Evolutionary conservation across 2,113 vertebrate genomes (phyloP).

Genomic region (Pleuronectes platessa): DNA sequence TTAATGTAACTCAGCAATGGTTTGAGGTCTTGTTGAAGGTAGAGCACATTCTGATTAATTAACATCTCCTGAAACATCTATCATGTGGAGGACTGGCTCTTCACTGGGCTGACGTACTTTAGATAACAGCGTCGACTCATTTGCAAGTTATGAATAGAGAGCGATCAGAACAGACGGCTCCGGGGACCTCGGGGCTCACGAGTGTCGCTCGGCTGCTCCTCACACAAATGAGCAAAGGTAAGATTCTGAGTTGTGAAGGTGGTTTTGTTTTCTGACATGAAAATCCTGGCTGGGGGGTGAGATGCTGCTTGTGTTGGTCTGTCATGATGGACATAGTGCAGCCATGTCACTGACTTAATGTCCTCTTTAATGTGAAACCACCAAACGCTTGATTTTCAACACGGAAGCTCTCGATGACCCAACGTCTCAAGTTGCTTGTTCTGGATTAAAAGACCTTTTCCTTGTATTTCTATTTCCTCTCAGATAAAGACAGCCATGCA

Average conservation of each 20-base stretch:
- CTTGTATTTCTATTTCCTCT: background rate
- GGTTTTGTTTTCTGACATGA: too few relatives aligned
- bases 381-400: too few relatives aligned
- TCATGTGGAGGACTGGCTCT: constrained; percentile 3
- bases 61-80: constrained; percentile 4
- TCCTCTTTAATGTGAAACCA: too few relatives aligned
- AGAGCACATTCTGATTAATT: background rate
- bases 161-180: constrained; percentile 23
- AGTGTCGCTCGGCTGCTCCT: constrained; percentile 32
- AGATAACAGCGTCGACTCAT: constrained; percentile 38
- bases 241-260: background rate
- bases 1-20: too few relatives aligned
- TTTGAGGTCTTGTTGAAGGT: background rate
- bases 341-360: too few relatives aligned
- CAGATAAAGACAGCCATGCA: background rate
- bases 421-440: too few relatives aligned
- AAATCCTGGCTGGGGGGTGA: too few relatives aligned
- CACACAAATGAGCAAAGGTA: constrained; percentile 24
- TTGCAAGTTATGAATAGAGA: constrained; percentile 46
- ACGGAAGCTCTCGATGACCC: too few relatives aligned
- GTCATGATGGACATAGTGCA: too few relatives aligned
- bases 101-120: background rate
- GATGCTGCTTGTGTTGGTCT: too few relatives aligned
- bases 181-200: constrained; percentile 1
- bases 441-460: background rate